phyloP scores from a whole-genome alignment of 2,797 vertebrate genomes.

The Echiichthys vipera region DNA sequence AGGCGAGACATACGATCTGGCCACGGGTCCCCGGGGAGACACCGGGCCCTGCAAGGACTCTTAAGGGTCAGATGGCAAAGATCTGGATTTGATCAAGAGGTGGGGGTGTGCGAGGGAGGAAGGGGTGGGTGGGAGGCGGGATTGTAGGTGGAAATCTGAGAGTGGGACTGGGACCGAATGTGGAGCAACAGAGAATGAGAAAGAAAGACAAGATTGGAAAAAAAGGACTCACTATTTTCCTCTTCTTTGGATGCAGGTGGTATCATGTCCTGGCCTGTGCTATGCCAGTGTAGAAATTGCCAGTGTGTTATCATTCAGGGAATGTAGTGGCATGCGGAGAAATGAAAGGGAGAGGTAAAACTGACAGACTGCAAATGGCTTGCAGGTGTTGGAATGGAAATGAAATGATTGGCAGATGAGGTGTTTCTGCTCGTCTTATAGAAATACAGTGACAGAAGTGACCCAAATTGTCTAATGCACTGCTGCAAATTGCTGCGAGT shows the following conservation, averaged over 20 bases:
- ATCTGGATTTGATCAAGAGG: constrained; percentile 75
- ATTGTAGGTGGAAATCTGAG: constrained; percentile 60
- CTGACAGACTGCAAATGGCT: constrained; percentile 77
- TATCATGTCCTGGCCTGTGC: constrained; percentile 37
- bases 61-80: constrained; percentile 74
- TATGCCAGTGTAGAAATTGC: constrained; percentile 60
- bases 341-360: constrained; percentile 71
- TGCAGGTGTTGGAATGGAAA: constrained; percentile 72
- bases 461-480: constrained; percentile 76
- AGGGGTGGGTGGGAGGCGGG: background rate
- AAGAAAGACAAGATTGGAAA: constrained; percentile 46
- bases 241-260: constrained; percentile 65
- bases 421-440: constrained; percentile 65
- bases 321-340: constrained; percentile 69
- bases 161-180: constrained; percentile 42
- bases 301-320: constrained; percentile 75
- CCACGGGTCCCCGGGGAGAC: constrained; percentile 51
- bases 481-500: constrained; percentile 58
- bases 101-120: background rate
- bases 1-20: constrained; percentile 71
- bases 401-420: constrained; percentile 74
- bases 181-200: constrained; percentile 25
- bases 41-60: constrained; percentile 47
- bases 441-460: constrained; percentile 72
- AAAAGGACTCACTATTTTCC: constrained; percentile 14